Percentiles rank a stretch among this genome's conserved stretches.
These are phyloP conservation scores for Syndactyla subalaris DNA, from an alignment of 2,797 vertebrate species.

Conservation along the genomic window DNA sequence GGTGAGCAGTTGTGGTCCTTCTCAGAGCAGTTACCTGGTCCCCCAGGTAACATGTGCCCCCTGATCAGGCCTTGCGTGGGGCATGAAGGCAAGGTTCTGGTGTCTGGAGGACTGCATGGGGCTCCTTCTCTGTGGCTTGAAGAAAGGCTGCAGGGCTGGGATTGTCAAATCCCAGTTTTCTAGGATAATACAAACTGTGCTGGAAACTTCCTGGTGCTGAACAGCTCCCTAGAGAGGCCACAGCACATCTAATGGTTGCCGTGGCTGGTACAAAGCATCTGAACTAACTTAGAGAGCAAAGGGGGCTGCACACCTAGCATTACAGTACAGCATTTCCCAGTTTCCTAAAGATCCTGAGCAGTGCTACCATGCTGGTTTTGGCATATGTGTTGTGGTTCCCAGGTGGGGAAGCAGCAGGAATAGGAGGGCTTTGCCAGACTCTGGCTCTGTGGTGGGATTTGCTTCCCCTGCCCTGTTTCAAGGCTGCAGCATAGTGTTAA, in stretches of 20 bases:
- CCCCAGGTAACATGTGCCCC: not conserved
- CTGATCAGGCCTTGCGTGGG: rapidly evolving
- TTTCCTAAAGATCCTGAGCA: not conserved
- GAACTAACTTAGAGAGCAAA: not conserved
- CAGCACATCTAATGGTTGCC: not conserved
- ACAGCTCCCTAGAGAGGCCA: not conserved
- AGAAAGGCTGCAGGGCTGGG: not conserved
- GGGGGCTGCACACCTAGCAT: not conserved
- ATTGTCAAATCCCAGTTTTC: not conserved
- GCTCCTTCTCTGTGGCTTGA: not conserved
- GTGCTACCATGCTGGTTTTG: not conserved
- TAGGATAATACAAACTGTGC: not conserved
- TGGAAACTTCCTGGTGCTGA: not conserved
- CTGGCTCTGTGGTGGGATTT: not conserved
- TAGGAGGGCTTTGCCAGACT: not conserved
- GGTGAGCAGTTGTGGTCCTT: not conserved
- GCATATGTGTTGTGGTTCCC: not conserved
- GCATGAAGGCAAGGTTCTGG: not conserved
- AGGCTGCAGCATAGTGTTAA: not conserved
- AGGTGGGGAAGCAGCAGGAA: not conserved
- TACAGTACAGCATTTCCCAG: not conserved
- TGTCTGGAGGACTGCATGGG: not conserved
- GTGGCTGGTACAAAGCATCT: not conserved
- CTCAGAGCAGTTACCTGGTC: rapidly evolving
- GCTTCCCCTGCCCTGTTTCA: not conserved